Evolutionary conservation across 2,797 vertebrate genomes (phyloP).

Genomic region (Eulemur rubriventer): DNA sequence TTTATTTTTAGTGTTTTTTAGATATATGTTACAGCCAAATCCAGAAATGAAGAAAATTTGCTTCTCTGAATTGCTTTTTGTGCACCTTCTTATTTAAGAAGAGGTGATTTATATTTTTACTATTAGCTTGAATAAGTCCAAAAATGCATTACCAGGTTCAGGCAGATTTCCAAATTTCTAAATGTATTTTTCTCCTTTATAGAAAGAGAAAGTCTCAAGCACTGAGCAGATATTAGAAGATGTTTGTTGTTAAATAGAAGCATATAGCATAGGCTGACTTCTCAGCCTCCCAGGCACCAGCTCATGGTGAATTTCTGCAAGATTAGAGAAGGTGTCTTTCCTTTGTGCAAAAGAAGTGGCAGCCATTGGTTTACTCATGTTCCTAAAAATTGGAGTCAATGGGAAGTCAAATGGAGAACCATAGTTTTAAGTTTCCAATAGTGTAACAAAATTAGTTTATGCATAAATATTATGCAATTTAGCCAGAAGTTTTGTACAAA

Average conservation of each 20-base stretch:
- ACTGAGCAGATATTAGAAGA: neutral
- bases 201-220: neutral
- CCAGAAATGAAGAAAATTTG: conserved; percentile 24
- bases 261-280: neutral
- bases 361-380: neutral
- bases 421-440: neutral
- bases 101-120: neutral
- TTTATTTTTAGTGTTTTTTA: neutral
- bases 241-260: neutral
- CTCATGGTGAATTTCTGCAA: neutral
- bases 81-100: neutral
- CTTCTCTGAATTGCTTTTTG: neutral
- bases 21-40: neutral
- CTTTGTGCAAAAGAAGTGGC: neutral
- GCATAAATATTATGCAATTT: neutral
- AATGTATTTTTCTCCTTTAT: conserved; percentile 6
- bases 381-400: neutral
- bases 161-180: conserved; percentile 27
- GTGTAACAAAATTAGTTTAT: neutral
- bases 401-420: neutral
- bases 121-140: neutral
- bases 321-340: neutral
- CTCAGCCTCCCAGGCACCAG: neutral
- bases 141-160: neutral
- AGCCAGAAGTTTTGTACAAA: neutral